Percentiles rank a stretch among this genome's conserved stretches.
Conservation (phyloP, 1,140 invertebrate genomes). For the Drosophila truncata region DNA sequence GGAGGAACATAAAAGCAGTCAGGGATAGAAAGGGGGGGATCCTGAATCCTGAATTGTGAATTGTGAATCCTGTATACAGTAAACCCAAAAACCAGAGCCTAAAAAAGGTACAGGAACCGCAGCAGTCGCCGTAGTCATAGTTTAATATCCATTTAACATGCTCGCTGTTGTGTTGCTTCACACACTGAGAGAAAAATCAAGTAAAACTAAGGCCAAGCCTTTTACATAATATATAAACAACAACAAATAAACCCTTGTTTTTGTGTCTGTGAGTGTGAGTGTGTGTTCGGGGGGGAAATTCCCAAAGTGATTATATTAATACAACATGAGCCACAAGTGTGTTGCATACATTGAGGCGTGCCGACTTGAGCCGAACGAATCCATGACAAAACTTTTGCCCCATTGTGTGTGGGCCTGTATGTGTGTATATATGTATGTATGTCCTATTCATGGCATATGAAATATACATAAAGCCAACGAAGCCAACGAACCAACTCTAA, state of each 20-base stretch:
- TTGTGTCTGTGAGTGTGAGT: not conserved
- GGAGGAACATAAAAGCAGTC: conserved; percentile 39
- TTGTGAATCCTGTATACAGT: not conserved
- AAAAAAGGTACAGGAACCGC: conserved; percentile 56
- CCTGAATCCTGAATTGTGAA: not conserved
- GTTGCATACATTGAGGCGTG: conserved; percentile 69
- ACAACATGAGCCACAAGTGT: conserved; percentile 83
- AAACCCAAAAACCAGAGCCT: not conserved
- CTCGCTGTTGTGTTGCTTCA: conserved; percentile 50
- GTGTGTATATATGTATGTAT: conserved; percentile 1
- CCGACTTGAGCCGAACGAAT: conserved; percentile 57
- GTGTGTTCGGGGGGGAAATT: conserved; percentile 50
- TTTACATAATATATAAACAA: not conserved
- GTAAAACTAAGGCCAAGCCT: not conserved
- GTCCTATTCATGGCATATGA: conserved; percentile 36
- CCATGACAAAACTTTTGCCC: conserved; percentile 60
- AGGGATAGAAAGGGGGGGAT: not conserved
- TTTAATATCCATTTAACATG: conserved; percentile 83
- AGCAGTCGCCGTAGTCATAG: conserved; percentile 71
- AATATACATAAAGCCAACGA: conserved; percentile 46
- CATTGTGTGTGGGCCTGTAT: not conserved
- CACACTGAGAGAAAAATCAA: conserved; percentile 23
- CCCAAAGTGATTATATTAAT: conserved; percentile 84
- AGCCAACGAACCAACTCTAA: conserved; percentile 41
- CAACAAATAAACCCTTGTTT: not conserved